phyloP scores from a whole-genome alignment of 2,797 vertebrate species.

The Eremophila alpestris region DNA sequence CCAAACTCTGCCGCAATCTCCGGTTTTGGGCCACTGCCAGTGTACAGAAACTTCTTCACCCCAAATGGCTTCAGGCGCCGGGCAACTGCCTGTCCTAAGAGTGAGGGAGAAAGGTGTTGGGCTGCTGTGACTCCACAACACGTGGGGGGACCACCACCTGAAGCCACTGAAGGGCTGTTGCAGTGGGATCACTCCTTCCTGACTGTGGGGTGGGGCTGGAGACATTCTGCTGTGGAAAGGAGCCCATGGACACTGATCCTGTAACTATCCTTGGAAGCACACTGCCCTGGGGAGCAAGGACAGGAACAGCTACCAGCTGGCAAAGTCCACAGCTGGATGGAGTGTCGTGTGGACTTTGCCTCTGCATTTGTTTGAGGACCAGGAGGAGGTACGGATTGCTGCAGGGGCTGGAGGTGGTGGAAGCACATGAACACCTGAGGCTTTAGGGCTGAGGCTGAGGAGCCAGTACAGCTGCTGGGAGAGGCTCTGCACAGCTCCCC shows the following conservation, averaged over 20 bases:
- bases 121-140: accelerated
- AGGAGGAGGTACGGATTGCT: not conserved
- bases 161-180: accelerated
- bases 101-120: not conserved
- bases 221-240: not conserved
- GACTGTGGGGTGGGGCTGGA: accelerated
- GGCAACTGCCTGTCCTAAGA: conserved; percentile 88
- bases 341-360: not conserved
- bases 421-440: accelerated
- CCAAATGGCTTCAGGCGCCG: conserved; percentile 89
- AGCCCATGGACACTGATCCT: accelerated
- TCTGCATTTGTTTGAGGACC: not conserved
- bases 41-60: conserved; percentile 88
- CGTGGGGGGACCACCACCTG: accelerated
- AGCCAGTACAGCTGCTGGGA: not conserved
- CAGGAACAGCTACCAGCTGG: not conserved
- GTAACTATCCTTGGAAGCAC: not conserved
- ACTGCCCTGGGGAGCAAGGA: not conserved
- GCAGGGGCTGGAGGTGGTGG: not conserved
- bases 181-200: accelerated
- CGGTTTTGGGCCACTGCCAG: conserved; percentile 82
- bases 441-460: not conserved
- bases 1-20: conserved; percentile 81
- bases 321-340: not conserved
- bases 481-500: not conserved